Conservation (phyloP, 2,113 vertebrate species). For the Psittacula cyanocephala region DNA sequence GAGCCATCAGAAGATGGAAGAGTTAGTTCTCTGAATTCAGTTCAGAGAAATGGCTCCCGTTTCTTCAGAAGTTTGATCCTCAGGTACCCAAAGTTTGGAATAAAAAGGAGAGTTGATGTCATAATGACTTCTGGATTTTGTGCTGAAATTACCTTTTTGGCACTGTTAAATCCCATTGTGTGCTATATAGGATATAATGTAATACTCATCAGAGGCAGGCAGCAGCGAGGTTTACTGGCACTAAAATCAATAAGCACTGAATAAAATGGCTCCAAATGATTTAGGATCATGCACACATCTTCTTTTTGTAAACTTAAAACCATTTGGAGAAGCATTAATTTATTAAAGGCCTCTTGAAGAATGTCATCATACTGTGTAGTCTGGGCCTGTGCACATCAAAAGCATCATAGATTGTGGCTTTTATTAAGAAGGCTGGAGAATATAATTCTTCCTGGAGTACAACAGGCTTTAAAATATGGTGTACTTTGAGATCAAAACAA, state of each 20-base stretch:
- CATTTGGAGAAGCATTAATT: constrained; percentile 72
- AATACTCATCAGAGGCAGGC: constrained; percentile 63
- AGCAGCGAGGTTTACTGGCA: constrained; percentile 69
- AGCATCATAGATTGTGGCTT: constrained; percentile 55
- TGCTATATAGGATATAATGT: constrained; percentile 57
- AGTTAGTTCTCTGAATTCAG: not conserved
- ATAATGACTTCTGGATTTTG: constrained; percentile 61
- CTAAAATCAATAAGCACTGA: constrained; percentile 72
- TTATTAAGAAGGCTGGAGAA: constrained; percentile 38
- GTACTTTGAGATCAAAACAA: constrained; percentile 60
- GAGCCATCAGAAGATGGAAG: not conserved
- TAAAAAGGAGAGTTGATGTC: constrained; percentile 35
- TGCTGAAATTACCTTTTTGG: constrained; percentile 74
- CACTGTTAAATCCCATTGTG: constrained; percentile 57
- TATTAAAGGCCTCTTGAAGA: constrained; percentile 67
- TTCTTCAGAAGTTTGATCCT: constrained; percentile 4
- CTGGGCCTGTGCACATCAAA: constrained; percentile 32
- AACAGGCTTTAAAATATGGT: constrained; percentile 41
- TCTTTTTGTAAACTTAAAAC: constrained; percentile 65
- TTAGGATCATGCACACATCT: constrained; percentile 62
- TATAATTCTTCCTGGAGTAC: constrained; percentile 48
- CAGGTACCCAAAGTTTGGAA: not conserved
- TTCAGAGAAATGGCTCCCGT: not conserved
- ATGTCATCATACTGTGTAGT: constrained; percentile 50
- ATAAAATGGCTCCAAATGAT: constrained; percentile 69